Evolutionary conservation across 2,888 invertebrate genomes (phyloP).

Genomic region (Nudaria mundana): DNA sequence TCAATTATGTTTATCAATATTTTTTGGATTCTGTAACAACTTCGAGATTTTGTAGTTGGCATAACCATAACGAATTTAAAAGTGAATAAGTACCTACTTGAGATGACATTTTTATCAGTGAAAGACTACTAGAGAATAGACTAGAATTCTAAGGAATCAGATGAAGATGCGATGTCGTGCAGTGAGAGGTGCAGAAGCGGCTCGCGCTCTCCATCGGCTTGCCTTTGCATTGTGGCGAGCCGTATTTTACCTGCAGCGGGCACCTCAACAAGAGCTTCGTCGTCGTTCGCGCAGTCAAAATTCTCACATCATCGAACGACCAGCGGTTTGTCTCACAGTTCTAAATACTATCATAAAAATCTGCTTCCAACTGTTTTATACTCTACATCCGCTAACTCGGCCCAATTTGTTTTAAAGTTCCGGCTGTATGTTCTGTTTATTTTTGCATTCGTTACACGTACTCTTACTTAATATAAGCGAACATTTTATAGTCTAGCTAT

Average conservation of each 20-base stretch:
- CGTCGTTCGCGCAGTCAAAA: constrained; percentile 47
- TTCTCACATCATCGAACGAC: constrained; percentile 23
- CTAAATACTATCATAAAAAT: constrained; percentile 13
- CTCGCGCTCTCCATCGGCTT: constrained; percentile 84
- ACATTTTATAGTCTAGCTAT: too few species aligned
- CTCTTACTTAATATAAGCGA: too few species aligned
- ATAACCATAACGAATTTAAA: too few species aligned
- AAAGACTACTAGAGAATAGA: too few species aligned
- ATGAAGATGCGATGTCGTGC: constrained; percentile 54
- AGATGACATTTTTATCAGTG: too few species aligned
- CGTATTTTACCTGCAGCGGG: constrained; percentile 85
- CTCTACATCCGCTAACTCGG: constrained; percentile 6
- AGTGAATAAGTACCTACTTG: constrained; percentile 1
- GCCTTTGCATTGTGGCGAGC: constrained; percentile 89
- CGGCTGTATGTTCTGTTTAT: too few species aligned
- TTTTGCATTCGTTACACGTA: too few species aligned
- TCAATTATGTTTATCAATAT: too few species aligned
- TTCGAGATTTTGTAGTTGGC: too few species aligned
- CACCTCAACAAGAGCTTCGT: constrained; percentile 36
- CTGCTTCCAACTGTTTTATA: constrained; percentile 10
- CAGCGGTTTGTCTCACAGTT: constrained; percentile 47
- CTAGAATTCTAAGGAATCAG: too few species aligned
- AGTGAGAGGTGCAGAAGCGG: constrained; percentile 71
- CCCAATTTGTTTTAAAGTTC: too few species aligned
- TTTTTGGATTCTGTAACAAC: too few species aligned